Evolutionary conservation across 2,888 invertebrate species (phyloP), one percentile per base, ranked within the genome.

Genomic region (Penaeus monodon): DNA sequence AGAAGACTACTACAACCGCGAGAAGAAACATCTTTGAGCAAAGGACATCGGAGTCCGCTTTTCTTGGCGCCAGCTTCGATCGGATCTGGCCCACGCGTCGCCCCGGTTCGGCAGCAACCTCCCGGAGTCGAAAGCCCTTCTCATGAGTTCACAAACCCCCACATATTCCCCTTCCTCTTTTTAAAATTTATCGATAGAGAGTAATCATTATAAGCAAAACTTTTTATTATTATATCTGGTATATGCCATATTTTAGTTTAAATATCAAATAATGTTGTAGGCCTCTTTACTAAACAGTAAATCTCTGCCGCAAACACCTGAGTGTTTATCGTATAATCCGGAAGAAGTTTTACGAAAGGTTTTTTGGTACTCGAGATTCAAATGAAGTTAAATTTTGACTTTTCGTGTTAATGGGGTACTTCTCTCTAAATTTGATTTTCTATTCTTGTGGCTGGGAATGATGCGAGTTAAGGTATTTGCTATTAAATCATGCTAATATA

Each of bases 251-350:
- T 85, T 79, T 85, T 85, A 85, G 85, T 79, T 65, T 73, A 79
- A 79, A 85, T 85, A 85, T 85, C 85, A 85, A 85, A 85, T 85
- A 85, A 85, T 79, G 85, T 84, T 84, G 84, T 85, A 79, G 85
- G 79, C 85, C 79, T 65, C 79, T 79, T 79, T 85, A 78, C 66
- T 78, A 73, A 79, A 85, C 44, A 49, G 38, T 38, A 38, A 77
- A 79, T 85, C 85, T 85, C 85, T 85, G 85, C 79, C 73, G 85
- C 85, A 85, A 79, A 78, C 33, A 27, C 79, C 70, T 33, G 70
- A 29, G 80, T 82, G 44, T 44, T 77, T 81, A 81, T 81, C 68
- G 22, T 44, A 81, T 81, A 81, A 81, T 81, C 81, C 81, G 81
- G 65, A 38, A 81, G 70, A 64, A 80, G 44, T 68, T 84, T 65